Evolutionary conservation across 2,888 invertebrate genomes (phyloP).

Genomic region (Cheilosia variabilis): DNA sequence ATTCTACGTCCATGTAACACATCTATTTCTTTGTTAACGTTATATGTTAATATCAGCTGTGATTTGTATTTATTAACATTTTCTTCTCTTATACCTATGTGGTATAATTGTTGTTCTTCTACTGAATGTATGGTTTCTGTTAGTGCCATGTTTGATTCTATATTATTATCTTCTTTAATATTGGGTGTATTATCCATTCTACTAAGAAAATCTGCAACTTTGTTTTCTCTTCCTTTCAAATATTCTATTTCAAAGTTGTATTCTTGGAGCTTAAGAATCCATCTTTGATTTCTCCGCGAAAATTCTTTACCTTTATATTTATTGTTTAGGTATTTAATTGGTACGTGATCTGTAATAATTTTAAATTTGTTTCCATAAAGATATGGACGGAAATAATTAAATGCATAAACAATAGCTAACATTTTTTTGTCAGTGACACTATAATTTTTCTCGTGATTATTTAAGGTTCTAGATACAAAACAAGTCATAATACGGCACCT

Average conservation of each 20-base stretch:
- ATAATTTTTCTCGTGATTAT: slow-evolving; percentile 13
- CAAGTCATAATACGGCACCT: background rate
- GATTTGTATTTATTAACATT: background rate
- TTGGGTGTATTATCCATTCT: no score
- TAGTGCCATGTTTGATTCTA: no score
- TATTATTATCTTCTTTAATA: no score
- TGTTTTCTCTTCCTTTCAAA: slow-evolving; percentile 62
- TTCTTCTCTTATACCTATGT: no score
- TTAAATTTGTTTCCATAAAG: slow-evolving; percentile 23
- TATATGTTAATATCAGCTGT: background rate
- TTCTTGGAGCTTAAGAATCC: slow-evolving; percentile 25
- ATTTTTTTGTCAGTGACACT: slow-evolving; percentile 4
- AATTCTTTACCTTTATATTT: background rate
- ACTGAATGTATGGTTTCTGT: no score
- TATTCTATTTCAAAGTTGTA: slow-evolving; percentile 59
- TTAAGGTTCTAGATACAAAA: slow-evolving; percentile 3
- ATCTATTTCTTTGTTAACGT: background rate
- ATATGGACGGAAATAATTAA: slow-evolving; percentile 23
- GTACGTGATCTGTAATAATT: background rate
- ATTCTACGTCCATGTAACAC: slow-evolving; percentile 47
- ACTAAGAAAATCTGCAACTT: slow-evolving; percentile 70
- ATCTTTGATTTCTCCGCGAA: slow-evolving; percentile 7
- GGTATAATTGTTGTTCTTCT: no score
- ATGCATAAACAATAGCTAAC: slow-evolving; percentile 6
- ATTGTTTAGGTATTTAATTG: background rate